phyloP scores from a whole-genome alignment of 2,113 vertebrate species.

The Choloepus hoffmanni region DNA sequence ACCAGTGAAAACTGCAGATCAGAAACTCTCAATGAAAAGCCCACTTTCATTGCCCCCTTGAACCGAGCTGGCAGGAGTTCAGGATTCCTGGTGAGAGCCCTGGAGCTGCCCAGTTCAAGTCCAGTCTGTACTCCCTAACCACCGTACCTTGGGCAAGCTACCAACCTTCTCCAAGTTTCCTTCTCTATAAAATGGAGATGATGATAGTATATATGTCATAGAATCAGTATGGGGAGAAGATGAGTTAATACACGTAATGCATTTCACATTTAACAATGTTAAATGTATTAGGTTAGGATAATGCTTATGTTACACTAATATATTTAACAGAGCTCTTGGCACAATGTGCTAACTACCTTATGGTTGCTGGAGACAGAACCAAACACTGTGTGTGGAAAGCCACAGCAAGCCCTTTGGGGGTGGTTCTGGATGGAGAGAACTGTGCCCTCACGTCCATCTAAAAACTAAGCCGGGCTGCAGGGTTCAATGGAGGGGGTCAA shows the following conservation, averaged over 20 bases:
- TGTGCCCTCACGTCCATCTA: not conserved
- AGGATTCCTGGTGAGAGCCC: not conserved
- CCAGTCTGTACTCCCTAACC: not conserved
- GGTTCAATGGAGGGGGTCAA: not conserved
- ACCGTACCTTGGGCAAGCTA: not conserved
- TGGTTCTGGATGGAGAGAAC: slow-evolving; percentile 19
- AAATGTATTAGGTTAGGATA: too few relatives aligned
- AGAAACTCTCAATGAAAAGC: slow-evolving; percentile 33
- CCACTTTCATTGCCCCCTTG: slow-evolving; percentile 19
- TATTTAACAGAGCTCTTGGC: not conserved
- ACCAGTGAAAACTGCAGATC: not conserved
- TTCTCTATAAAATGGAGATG: not conserved
- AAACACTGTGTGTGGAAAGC: slow-evolving; percentile 9
- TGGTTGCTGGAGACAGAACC: not conserved
- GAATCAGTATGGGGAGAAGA: not conserved
- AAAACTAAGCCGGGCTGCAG: not conserved
- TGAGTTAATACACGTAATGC: not conserved
- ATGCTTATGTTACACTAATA: too few relatives aligned
- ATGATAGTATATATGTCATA: not conserved
- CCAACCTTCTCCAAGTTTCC: not conserved
- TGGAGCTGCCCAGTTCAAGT: not conserved
- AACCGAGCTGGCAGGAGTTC: not conserved
- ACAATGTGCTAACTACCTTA: not conserved
- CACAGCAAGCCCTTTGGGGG: not conserved
- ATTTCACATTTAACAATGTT: not conserved